A percentile compares a stretch with the other conserved stretches of the same genome.
Evolutionary conservation across 2,888 invertebrate species (phyloP).

Genomic region (Drosophila lutescens): DNA sequence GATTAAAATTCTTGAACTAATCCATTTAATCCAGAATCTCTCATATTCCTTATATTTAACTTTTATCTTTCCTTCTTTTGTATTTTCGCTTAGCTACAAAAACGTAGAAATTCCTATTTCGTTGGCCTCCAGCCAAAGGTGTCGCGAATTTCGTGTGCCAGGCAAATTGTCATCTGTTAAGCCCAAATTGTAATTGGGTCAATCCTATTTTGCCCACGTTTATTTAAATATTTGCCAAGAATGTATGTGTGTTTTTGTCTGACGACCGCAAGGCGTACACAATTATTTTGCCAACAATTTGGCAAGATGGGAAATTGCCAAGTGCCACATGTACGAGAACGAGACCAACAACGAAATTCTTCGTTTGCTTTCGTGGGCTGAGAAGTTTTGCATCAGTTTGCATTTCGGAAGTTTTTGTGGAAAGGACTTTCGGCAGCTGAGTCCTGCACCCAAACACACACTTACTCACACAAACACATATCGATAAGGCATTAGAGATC

Average conservation of each 20-base stretch:
- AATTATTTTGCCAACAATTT: constrained; percentile 75
- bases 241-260: constrained; percentile 25
- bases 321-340: constrained; percentile 39
- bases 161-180: constrained; percentile 68
- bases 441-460: constrained; percentile 16
- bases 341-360: constrained; percentile 39
- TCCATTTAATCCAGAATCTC: background rate
- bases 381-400: constrained; percentile 60
- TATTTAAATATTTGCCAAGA: constrained; percentile 59
- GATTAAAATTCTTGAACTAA: background rate
- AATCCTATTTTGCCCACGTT: constrained; percentile 46
- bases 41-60: background rate
- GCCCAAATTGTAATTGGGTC: constrained; percentile 72
- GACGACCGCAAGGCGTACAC: constrained; percentile 68
- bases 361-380: constrained; percentile 43
- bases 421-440: constrained; percentile 57
- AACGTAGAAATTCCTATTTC: constrained; percentile 10
- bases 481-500: constrained; percentile 63
- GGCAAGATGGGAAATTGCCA: constrained; percentile 57
- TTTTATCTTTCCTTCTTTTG: background rate
- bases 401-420: constrained; percentile 53
- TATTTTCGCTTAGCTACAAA: background rate
- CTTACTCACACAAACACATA: constrained; percentile 15
- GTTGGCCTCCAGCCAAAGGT: constrained; percentile 68
- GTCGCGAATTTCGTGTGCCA: constrained; percentile 51